Percentiles rank a stretch among this genome's conserved stretches.
Conservation (phyloP, 2,797 vertebrate species). For the Thalassophryne amazonica region DNA sequence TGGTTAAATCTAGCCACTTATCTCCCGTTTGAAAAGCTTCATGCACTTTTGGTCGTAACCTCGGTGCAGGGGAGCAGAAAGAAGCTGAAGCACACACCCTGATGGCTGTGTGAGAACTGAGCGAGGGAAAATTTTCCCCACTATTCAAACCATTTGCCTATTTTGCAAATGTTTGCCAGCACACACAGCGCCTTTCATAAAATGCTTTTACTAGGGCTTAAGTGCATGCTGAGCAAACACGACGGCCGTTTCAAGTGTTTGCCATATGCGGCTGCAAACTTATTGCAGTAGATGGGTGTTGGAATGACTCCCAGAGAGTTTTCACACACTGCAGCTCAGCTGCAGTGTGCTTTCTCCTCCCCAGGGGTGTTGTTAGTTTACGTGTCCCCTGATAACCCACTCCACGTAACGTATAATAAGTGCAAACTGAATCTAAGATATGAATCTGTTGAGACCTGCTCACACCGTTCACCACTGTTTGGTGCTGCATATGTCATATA, state of each 20-base stretch:
- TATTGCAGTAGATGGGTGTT: constrained; percentile 62
- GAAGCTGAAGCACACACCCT: constrained; percentile 20
- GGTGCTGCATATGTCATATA: no score
- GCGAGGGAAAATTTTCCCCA: constrained; percentile 10
- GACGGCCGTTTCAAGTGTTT: constrained; percentile 39
- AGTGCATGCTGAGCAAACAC: constrained; percentile 43
- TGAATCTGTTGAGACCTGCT: no score
- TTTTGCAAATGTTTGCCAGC: constrained; percentile 42
- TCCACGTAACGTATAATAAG: constrained; percentile 70
- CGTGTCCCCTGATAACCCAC: constrained; percentile 55
- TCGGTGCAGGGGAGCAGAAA: constrained; percentile 1
- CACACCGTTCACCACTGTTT: no score
- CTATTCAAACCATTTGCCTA: constrained; percentile 17
- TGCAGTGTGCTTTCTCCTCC: constrained; percentile 40
- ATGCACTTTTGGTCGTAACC: constrained; percentile 1
- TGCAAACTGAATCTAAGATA: no score
- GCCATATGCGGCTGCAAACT: constrained; percentile 44
- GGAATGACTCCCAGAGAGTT: constrained; percentile 64
- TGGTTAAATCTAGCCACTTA: no score
- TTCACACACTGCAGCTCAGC: constrained; percentile 47
- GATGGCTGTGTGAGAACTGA: neutral
- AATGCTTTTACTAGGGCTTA: constrained; percentile 25
- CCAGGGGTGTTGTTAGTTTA: constrained; percentile 59
- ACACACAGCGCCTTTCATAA: constrained; percentile 11
- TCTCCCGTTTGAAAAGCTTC: no score